These are phyloP conservation scores for Macrosiphum euphorbiae DNA, from an alignment of 2,888 invertebrate genomes.

Conservation along the genomic window DNA sequence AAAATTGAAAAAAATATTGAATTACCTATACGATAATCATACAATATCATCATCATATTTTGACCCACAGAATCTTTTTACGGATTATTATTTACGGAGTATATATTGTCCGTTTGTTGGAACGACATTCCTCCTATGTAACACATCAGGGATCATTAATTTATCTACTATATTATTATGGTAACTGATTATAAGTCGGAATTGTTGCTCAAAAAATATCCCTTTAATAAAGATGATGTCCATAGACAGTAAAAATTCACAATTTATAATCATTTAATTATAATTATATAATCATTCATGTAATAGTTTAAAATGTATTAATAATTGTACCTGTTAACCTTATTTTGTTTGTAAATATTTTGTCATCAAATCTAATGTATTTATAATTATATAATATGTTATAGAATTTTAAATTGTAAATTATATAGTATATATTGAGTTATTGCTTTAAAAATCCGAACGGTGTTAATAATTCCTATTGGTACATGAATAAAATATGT, in stretches of 20 bases:
- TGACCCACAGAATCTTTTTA: neutral
- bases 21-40: neutral
- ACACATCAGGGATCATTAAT: neutral
- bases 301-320: neutral
- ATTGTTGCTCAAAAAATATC: neutral
- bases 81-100: no score
- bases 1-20: neutral
- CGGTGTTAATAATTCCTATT: neutral
- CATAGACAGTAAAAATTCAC: neutral
- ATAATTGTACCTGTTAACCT: neutral
- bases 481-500: neutral
- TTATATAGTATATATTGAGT: neutral
- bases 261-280: neutral
- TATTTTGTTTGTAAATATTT: neutral
- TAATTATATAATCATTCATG: neutral
- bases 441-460: neutral
- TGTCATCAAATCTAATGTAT: neutral
- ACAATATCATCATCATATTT: neutral
- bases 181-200: neutral
- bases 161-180: neutral
- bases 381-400: neutral
- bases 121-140: neutral
- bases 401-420: neutral
- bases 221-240: neutral
- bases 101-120: neutral